Percentiles rank a stretch among this genome's conserved stretches.
phyloP scores from a whole-genome alignment of 2,113 vertebrate species.

The Butastur rufipennis region DNA sequence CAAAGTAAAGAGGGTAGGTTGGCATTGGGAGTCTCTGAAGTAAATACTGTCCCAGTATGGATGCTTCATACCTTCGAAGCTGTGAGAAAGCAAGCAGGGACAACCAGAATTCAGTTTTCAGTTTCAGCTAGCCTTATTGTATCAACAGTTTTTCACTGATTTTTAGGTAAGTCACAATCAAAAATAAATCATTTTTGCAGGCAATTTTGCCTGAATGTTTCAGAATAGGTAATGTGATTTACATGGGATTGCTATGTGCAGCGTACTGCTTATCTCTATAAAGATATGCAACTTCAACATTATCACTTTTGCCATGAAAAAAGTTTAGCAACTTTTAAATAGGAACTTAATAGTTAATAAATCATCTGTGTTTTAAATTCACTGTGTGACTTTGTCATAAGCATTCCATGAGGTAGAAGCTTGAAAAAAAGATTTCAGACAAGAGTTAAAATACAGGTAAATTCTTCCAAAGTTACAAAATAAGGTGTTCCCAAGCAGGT shows the following conservation, averaged over 20 bases:
- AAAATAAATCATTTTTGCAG: background rate
- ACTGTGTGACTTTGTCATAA: background rate
- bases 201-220: background rate
- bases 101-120: background rate
- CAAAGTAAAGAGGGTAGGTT: rapidly evolving
- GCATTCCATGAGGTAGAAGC: background rate
- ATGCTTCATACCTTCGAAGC: background rate
- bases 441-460: background rate
- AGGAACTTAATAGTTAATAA: background rate
- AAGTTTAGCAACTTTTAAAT: background rate
- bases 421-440: background rate
- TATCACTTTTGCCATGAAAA: background rate
- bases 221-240: background rate
- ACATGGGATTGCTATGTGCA: background rate
- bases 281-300: background rate
- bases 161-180: background rate
- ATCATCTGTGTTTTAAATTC: background rate
- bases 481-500: background rate
- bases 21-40: background rate
- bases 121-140: background rate
- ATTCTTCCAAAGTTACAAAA: background rate
- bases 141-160: background rate
- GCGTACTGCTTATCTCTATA: background rate
- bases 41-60: background rate
- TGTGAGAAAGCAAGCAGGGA: background rate